Base-by-base conservation (phyloP, 2,797 vertebrate species). In the Mormyrops attenuatus region DNA sequence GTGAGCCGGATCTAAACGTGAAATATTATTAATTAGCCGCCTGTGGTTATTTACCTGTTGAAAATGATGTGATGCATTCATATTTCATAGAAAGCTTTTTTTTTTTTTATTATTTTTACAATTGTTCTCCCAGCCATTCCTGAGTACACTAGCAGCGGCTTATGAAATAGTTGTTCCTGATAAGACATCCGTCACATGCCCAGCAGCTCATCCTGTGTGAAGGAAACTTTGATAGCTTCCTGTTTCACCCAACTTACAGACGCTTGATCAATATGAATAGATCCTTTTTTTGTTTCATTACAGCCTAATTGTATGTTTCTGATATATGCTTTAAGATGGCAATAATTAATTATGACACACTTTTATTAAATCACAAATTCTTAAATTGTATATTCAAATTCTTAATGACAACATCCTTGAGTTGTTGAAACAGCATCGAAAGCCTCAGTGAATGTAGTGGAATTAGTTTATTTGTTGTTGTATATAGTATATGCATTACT, bases 161-260 rank as follows among this genome's bases (percentile, higher is more conserved):
- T 87, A 44, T 77, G 47, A 86, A 77, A 77, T 89, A 89, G 63
- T 11, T 87, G 34, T 50, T 53, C 66, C 50, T 57, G 30, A 57
- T 34, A 73, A 55, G 60, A 50, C 84, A 73, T 86, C 49, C 84
- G 22, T 53, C 82, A 92, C 88, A 93, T 92, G 92, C 93, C 94
- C 92, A 89, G 89, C 93, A 94, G 92, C 92, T 89, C 91, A 90
- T 94, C 92, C 92, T 93, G 92, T 93, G 92, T 93, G 92, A 93
- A 91, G 90, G 90, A 94, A 87, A 73, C 91, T 93, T 93, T 93
- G n/a, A 50, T 9, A 93, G 93, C 91, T 94, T 93, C 92, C 89
- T 91, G 94, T 94, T 94, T 38, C 94, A 94, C 92, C 92, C 95
- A 94, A 93, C 94, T 95, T 90, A 84, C 92, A 90, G 92, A 82